A percentile compares a stretch with the other conserved stretches of the same genome.
Conservation (phyloP, 1,140 invertebrate species). For the Drosophila equinoxialis region DNA sequence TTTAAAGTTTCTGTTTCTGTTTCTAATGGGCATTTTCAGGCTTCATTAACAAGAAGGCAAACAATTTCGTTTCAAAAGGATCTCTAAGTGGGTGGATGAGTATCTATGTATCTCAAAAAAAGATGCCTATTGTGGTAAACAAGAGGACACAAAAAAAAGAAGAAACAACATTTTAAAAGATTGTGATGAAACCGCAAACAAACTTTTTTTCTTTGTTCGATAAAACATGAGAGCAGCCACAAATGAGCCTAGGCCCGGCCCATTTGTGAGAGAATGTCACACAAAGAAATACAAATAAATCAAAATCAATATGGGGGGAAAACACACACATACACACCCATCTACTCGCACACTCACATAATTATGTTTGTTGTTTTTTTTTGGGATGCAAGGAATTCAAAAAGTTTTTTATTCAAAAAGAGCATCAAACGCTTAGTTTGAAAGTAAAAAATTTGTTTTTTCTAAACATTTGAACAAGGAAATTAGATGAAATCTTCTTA, state of each 20-base stretch:
- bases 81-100: conserved; percentile 2
- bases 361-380: neutral
- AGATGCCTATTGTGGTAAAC: conserved; percentile 9
- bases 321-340: conserved; percentile 35
- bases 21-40: conserved; percentile 11
- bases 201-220: conserved; percentile 22
- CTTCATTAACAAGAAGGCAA: conserved; percentile 4
- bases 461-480: conserved; percentile 29
- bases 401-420: conserved; percentile 48
- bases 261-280: conserved; percentile 23
- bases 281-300: conserved; percentile 44
- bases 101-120: neutral
- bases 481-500: conserved; percentile 55
- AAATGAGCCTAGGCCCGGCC: conserved; percentile 32
- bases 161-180: conserved; percentile 7
- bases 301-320: conserved; percentile 44
- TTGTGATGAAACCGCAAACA: conserved; percentile 39
- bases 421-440: conserved; percentile 50
- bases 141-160: neutral
- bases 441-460: conserved; percentile 25
- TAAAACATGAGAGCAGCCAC: conserved; percentile 26
- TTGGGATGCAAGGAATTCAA: conserved; percentile 11
- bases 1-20: conserved; percentile 5
- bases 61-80: neutral
- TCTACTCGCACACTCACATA: conserved; percentile 22